A percentile compares a stretch with the other conserved stretches of the same genome.
phyloP scores from a whole-genome alignment of 2,113 vertebrate genomes.

The Tachysurus fulvidraco region DNA sequence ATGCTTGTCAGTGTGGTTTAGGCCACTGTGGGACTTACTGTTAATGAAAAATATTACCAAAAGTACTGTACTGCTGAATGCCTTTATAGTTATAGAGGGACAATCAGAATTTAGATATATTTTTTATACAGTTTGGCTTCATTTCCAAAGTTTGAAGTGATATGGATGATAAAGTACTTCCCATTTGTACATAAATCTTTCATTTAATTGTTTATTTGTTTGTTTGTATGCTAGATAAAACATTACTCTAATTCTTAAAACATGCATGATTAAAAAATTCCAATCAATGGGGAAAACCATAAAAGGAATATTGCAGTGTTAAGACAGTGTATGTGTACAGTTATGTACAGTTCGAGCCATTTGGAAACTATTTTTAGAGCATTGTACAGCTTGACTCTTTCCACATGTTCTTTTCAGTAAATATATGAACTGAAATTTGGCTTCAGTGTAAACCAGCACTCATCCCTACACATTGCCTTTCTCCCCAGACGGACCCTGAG shows the following conservation, averaged over 20 bases:
- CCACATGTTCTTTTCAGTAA: neutral
- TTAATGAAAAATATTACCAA: neutral
- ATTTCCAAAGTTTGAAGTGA: neutral
- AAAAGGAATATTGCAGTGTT: neutral
- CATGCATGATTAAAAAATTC: neutral
- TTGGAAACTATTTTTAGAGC: neutral
- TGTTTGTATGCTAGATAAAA: too few species aligned
- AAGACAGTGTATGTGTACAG: neutral
- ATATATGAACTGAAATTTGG: neutral
- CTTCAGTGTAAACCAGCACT: neutral
- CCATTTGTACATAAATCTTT: neutral
- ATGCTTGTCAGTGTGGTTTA: conserved; percentile 7
- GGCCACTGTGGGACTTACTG: neutral
- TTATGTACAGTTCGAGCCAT: neutral
- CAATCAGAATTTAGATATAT: neutral
- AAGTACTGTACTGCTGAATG: neutral
- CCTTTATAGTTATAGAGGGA: neutral
- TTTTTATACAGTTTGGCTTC: neutral
- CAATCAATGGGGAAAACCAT: neutral
- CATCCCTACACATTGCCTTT: neutral
- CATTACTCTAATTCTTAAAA: neutral
- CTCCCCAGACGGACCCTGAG: neutral
- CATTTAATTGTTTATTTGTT: too few species aligned
- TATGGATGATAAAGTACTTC: neutral
- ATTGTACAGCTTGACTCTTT: neutral